Percentiles rank a stretch among this genome's conserved stretches.
phyloP scores from a whole-genome alignment of 2,888 invertebrate genomes.

The Drymonia ruficornis region DNA sequence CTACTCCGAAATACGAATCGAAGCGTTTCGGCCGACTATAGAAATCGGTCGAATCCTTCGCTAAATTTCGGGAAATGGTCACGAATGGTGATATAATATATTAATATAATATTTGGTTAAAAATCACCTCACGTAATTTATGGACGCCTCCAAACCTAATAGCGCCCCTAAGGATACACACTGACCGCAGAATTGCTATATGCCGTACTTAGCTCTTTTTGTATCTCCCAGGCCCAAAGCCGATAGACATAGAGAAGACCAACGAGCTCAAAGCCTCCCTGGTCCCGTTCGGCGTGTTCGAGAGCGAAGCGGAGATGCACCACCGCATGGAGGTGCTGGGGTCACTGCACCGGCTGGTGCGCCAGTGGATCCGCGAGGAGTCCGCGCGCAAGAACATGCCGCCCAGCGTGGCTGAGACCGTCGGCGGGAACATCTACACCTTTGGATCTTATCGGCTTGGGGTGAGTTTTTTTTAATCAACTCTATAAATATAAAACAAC shows the following conservation, averaged over 20 bases:
- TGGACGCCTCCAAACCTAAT: too few species aligned
- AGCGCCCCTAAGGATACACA: too few species aligned
- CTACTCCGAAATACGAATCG: too few species aligned
- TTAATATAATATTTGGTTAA: too few species aligned
- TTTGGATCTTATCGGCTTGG: constrained; percentile 98
- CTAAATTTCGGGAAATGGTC: too few species aligned
- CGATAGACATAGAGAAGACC: constrained; percentile 90
- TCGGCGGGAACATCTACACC: constrained; percentile 99
- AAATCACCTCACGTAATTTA: too few species aligned
- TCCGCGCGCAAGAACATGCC: constrained; percentile 97
- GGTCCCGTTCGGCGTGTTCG: constrained; percentile 94
- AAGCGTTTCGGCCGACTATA: too few species aligned
- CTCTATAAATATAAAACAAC: too few species aligned
- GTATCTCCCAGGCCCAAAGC: constrained; percentile 87
- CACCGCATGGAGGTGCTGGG: constrained; percentile 94
- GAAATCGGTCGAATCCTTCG: too few species aligned
- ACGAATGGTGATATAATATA: too few species aligned
- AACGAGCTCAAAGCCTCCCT: constrained; percentile 91
- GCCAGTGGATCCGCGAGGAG: constrained; percentile 97
- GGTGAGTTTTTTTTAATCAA: constrained; percentile 80
- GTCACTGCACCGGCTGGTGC: constrained; percentile 95
- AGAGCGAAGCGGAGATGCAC: constrained; percentile 94
- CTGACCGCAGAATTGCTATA: too few species aligned
- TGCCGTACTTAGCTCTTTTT: too few species aligned
- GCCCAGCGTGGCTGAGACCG: constrained; percentile 93